Evolutionary conservation across 2,888 invertebrate genomes (phyloP).

Genomic region (Lasioglossum marginatum): DNA sequence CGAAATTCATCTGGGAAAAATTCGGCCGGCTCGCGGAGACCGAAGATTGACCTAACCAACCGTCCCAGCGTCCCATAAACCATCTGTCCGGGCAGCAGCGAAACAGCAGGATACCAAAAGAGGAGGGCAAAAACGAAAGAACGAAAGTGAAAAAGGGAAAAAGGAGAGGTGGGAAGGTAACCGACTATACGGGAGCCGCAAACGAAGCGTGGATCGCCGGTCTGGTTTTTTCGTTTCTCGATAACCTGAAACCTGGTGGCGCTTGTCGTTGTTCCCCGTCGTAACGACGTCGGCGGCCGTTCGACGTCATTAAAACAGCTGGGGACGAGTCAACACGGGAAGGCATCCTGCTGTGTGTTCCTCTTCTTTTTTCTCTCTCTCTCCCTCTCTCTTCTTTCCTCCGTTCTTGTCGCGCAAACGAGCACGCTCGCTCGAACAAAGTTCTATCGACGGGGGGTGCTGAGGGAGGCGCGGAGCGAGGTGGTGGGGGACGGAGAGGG

Average conservation of each 20-base stretch:
- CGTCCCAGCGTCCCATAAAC: background rate
- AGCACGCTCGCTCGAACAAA: conserved; percentile 18
- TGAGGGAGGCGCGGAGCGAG: background rate
- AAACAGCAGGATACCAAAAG: background rate
- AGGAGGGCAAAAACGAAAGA: background rate
- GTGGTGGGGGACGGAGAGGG: too few species aligned
- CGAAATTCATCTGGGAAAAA: background rate
- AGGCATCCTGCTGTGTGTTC: background rate
- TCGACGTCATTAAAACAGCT: conserved; percentile 42
- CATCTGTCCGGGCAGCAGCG: background rate
- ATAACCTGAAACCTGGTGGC: conserved; percentile 17
- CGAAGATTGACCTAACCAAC: background rate
- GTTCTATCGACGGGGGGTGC: background rate
- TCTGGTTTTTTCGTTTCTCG: conserved; percentile 13
- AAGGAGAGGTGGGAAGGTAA: background rate
- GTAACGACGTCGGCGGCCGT: conserved; percentile 47
- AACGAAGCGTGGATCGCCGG: conserved; percentile 13
- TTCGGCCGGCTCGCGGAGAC: background rate
- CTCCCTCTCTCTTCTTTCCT: background rate
- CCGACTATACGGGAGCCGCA: conserved; percentile 11
- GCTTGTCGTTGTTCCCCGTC: conserved; percentile 28
- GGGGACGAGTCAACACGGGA: conserved; percentile 25
- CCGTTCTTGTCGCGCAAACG: conserved; percentile 8
- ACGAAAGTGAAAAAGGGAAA: background rate
- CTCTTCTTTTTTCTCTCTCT: background rate